Evolutionary conservation across 2,113 vertebrate species (phyloP), one percentile per base, ranked within the genome.

Genomic region (Tragelaphus strepsiceros): DNA sequence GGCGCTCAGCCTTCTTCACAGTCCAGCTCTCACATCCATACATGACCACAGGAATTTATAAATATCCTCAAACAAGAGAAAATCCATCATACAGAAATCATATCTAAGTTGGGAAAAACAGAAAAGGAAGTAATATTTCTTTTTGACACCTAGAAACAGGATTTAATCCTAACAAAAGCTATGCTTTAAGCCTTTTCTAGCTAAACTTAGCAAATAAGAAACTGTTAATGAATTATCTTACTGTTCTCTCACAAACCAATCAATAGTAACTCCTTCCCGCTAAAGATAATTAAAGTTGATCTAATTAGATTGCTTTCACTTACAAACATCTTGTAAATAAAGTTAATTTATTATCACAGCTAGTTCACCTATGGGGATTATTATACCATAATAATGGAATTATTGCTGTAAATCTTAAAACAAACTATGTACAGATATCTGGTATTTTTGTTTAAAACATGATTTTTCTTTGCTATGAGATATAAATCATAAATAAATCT

Each of bases 271-370:
- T 94, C 83, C 64, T 97, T 96, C 53, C 87, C 71, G 94, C 86
- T 82, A 97, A 43, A 97, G 95, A 97, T 97, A 97, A 98, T 98
- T 97, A 97, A 97, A 97, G 89, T 83, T 96, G 93, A 97, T 97
- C 62, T 97, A 96, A 97, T 97, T 98, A 96, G 93, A 97, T 96
- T 97, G 71, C 49, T 53, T 96, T 96, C 93, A 90, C 93, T 97
- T 96, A 97, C 62, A 97, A 96, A 93, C 61, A 89, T 91, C 95
- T 97, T 96, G 46, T 94, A 97, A 97, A 97, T 97, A 96, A 97
- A 97, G 91, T 97, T 97, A 98, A 97, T 96, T 97, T 97, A 90
- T 96, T 96, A 92, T 97, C 16, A 83, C 39, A 96, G n/a, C 58
- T 90, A 83, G 9, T 86, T 94, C 49, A 93, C 82, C 81, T 95